Percentiles rank a stretch among this genome's conserved stretches.
Conservation (phyloP, 2,888 invertebrate genomes). For the Kryphioiulus occultus region DNA sequence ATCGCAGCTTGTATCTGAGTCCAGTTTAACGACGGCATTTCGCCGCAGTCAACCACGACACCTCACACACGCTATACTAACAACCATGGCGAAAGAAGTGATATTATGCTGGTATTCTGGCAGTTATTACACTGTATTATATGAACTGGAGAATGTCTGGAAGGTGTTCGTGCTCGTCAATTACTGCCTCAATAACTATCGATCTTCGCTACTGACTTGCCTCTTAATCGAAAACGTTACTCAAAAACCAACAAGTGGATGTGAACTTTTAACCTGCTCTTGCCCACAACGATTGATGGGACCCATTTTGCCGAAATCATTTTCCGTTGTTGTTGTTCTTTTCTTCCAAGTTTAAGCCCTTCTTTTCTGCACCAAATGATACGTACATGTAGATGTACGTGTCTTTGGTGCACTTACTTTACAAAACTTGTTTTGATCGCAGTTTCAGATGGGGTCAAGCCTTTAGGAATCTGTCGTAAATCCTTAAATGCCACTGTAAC, state of each 20-base stretch:
- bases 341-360: background rate
- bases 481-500: background rate
- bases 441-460: background rate
- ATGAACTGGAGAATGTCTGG: background rate
- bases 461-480: background rate
- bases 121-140: background rate
- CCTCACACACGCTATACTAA: background rate
- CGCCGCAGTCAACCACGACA: background rate
- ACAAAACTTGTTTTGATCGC: background rate
- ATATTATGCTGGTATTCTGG: background rate
- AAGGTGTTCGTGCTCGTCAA: background rate
- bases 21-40: background rate
- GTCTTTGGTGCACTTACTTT: background rate
- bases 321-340: background rate
- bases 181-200: background rate
- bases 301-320: background rate
- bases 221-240: background rate
- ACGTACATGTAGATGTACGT: too few species aligned
- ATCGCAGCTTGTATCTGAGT: background rate
- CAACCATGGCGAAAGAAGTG: background rate
- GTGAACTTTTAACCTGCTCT: slow-evolving; percentile 17
- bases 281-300: background rate
- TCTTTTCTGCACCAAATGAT: too few species aligned
- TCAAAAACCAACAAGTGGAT: background rate
- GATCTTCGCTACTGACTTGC: background rate